phyloP scores from a whole-genome alignment of 1,140 invertebrate species.

The Drosophila kanapiae region DNA sequence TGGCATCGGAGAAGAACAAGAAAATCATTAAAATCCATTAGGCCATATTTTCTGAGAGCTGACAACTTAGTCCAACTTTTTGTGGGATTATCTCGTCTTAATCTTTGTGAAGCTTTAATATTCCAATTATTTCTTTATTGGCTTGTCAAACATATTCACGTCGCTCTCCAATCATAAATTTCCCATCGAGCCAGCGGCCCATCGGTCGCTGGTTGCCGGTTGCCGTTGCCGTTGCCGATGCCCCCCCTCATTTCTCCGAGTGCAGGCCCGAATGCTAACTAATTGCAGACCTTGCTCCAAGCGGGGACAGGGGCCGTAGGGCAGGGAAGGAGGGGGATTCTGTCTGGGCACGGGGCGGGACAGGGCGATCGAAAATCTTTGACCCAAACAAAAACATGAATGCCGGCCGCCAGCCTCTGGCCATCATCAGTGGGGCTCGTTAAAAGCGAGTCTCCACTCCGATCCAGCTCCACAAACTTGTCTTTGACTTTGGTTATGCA shows the following conservation, averaged over 20 bases:
- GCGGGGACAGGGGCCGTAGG: conserved; percentile 9
- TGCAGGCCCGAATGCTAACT: conserved; percentile 24
- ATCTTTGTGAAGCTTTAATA: conserved; percentile 28
- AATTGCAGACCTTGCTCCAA: conserved; percentile 40
- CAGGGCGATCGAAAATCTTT: conserved; percentile 58
- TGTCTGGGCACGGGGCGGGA: not conserved
- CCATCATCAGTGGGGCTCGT: conserved; percentile 71
- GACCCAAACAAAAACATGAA: conserved; percentile 52
- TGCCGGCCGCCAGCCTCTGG: conserved; percentile 52
- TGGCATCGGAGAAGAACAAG: too few species aligned
- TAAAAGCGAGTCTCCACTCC: conserved; percentile 51
- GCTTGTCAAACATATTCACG: conserved; percentile 28
- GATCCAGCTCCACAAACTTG: conserved; percentile 9
- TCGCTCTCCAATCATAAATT: conserved; percentile 33
- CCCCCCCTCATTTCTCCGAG: conserved; percentile 26
- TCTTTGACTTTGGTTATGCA: conserved; percentile 17
- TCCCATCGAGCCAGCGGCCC: conserved; percentile 10
- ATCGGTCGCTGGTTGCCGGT: too few species aligned
- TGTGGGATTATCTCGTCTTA: conserved; percentile 28
- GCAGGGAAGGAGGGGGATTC: conserved; percentile 1
- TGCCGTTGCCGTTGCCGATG: not conserved
- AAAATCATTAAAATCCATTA: conserved; percentile 36
- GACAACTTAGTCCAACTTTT: conserved; percentile 18
- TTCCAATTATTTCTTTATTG: conserved; percentile 28
- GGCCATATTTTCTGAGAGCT: conserved; percentile 13